Base-by-base conservation (phyloP, 2,888 invertebrate genomes). In the Prenolepis imparis region DNA sequence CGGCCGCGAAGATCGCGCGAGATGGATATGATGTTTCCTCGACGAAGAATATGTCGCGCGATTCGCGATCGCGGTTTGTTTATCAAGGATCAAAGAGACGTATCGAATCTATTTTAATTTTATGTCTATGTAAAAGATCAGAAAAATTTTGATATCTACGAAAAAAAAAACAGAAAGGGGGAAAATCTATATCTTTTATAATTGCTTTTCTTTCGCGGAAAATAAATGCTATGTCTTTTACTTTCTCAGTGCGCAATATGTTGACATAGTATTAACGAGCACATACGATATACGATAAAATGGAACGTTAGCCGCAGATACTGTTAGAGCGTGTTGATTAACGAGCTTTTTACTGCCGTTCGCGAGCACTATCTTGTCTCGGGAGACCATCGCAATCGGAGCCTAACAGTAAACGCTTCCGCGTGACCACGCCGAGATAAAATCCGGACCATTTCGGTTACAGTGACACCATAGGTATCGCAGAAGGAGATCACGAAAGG, bases 331-430 rank as follows among this genome's bases (percentile, higher is more conserved):
- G 78, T 73, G 78, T 80, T 80, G 78, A 80, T 80, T 80, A 80
- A 80, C 78, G 78, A 80, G 57, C 59, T 80, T 80, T 80, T 80
- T 80, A 80, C 78, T 72, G 78, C 74, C 73, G 78, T 39, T 80
- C 36, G 59, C 59, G 74, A 44, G 44, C 74, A 28, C 59, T 80
- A 80, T 80, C 78, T 73, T 24, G 78, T 73, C 78, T 72, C 78
- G 36, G 41, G 59, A 59, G 73, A 72, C 59, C 36, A 57, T 57
- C 57, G 78, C 73, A 78, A 78, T 78, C 57, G 59, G 57, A 78
- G 24, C 28, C 78, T 57, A 72, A 78, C 78, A 78, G 73, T 80
- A 80, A 80, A 80, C 36, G 78, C 78, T 80, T 80, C 78, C 78
- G 78, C 74, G 78, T 73, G 73, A 80, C 44, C 73, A 44, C 32